Evolutionary conservation across 2,113 vertebrate genomes (phyloP).

Genomic region (Suncus etruscus): DNA sequence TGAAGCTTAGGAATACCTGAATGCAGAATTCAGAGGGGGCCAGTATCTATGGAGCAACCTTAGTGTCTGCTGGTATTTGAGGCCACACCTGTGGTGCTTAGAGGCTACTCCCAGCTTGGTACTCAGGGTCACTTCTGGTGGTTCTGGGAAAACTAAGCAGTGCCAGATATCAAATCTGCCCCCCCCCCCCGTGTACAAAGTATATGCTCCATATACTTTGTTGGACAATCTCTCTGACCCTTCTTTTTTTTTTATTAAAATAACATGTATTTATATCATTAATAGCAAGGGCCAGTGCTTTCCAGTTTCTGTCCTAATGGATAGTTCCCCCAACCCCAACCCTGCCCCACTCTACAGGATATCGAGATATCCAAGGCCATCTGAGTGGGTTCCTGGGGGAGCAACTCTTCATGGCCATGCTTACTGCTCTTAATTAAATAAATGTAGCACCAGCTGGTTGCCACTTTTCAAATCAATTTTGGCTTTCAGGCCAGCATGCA

Average conservation of each 20-base stretch:
- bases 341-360: background rate
- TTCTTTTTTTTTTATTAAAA: too few species aligned
- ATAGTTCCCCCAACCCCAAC: too few species aligned
- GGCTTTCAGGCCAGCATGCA: conserved; percentile 14
- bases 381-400: background rate
- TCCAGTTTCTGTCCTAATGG: too few species aligned
- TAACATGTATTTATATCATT: background rate
- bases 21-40: background rate
- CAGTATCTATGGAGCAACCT: background rate
- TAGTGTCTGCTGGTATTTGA: too few species aligned
- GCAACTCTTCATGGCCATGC: background rate
- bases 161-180: too few species aligned
- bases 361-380: background rate
- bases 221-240: too few species aligned
- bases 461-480: conserved; percentile 45
- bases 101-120: too few species aligned
- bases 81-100: too few species aligned
- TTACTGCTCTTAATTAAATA: conserved; percentile 49
- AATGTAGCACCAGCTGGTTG: background rate
- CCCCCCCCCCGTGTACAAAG: too few species aligned
- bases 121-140: too few species aligned
- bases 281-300: background rate
- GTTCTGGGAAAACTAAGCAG: too few species aligned
- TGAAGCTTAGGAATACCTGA: background rate
- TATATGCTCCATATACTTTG: too few species aligned